A percentile compares a stretch with the other conserved stretches of the same genome.
Conservation (phyloP, 53 echinoderm and acorn worm genomes). For the Hippasteria phrygiana region DNA sequence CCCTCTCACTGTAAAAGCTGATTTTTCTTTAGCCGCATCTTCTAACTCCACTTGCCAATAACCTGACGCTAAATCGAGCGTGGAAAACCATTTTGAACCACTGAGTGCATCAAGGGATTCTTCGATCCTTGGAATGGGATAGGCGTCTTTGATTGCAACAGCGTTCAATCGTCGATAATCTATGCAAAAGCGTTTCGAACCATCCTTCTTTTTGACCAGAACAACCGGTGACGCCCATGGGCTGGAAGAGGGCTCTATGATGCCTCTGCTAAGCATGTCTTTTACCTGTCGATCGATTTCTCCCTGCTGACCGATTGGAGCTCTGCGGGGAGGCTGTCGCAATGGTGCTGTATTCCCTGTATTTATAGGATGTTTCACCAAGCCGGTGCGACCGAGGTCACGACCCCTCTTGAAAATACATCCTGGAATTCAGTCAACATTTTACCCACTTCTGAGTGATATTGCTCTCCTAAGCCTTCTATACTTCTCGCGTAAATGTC, state of each 20-base stretch:
- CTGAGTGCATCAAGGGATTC: constrained; percentile 70
- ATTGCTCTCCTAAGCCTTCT: neutral
- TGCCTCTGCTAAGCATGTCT: constrained; percentile 52
- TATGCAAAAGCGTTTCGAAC: constrained; percentile 69
- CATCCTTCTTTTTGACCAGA: constrained; percentile 79
- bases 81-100: constrained; percentile 72
- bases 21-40: constrained; percentile 63
- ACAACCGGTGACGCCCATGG: constrained; percentile 80
- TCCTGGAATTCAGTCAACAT: constrained; percentile 6
- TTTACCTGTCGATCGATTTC: constrained; percentile 65
- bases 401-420: constrained; percentile 25
- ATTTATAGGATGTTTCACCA: constrained; percentile 68
- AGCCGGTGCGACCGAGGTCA: constrained; percentile 71
- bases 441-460: neutral
- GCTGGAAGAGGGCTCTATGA: constrained; percentile 71
- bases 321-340: no score
- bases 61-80: constrained; percentile 72
- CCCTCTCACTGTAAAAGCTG: constrained; percentile 66
- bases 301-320: constrained; percentile 9
- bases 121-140: constrained; percentile 79
- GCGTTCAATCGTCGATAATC: constrained; percentile 74
- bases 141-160: constrained; percentile 73
- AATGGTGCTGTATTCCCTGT: constrained; percentile 55
- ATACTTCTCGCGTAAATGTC: constrained; percentile 1
- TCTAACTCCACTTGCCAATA: constrained; percentile 81